A percentile compares a stretch with the other conserved stretches of the same genome.
Evolutionary conservation across 92 coral and sea anemone species (phyloP).

Genomic region (Pocillopora meandrina): DNA sequence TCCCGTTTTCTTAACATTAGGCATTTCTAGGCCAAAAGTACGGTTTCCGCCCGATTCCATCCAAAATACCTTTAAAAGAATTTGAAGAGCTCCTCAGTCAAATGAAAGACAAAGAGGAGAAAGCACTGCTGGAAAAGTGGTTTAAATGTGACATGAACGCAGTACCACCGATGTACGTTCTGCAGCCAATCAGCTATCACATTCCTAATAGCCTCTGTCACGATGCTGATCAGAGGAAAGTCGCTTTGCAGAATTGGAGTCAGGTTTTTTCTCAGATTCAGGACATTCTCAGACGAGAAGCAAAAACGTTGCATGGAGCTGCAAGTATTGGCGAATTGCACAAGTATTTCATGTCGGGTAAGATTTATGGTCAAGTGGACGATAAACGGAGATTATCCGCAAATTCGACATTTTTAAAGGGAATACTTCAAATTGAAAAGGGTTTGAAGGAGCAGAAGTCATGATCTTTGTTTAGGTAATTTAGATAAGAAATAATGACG

Average conservation of each 20-base stretch:
- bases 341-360: slow-evolving; percentile 80
- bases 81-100: slow-evolving; percentile 38
- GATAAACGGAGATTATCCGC: too few species aligned
- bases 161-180: slow-evolving; percentile 57
- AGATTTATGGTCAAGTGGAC: neutral
- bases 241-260: slow-evolving; percentile 50
- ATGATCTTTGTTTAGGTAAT: too few species aligned
- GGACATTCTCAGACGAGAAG: slow-evolving; percentile 49
- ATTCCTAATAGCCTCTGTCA: slow-evolving; percentile 49
- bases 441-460: too few species aligned
- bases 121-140: slow-evolving; percentile 44
- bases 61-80: slow-evolving; percentile 43
- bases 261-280: slow-evolving; percentile 50
- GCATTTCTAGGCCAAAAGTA: slow-evolving; percentile 70
- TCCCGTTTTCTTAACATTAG: neutral
- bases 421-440: too few species aligned
- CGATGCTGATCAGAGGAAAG: slow-evolving; percentile 33
- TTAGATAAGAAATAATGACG: too few species aligned
- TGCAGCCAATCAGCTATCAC: slow-evolving; percentile 69
- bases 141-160: slow-evolving; percentile 60
- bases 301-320: slow-evolving; percentile 28
- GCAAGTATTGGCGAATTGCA: slow-evolving; percentile 21
- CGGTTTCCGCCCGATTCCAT: slow-evolving; percentile 73
- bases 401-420: too few species aligned
- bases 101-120: slow-evolving; percentile 42